Conservation (phyloP, 2,888 invertebrate species). For the Gibbula magus region DNA sequence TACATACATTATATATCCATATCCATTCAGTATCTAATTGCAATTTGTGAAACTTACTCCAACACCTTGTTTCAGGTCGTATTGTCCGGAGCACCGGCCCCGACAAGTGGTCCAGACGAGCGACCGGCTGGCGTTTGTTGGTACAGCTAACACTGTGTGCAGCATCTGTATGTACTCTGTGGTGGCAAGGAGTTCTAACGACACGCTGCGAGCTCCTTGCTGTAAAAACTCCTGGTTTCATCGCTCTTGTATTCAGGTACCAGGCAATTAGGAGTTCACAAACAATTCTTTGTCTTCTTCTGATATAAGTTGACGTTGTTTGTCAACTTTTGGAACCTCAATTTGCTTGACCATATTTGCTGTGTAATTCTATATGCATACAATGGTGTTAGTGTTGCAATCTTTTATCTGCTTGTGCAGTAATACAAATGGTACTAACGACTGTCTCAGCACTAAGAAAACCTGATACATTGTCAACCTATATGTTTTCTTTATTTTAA, state of each 20-base stretch:
- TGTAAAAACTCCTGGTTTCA: constrained; percentile 88
- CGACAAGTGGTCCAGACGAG: constrained; percentile 76
- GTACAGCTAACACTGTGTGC: constrained; percentile 77
- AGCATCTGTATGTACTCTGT: constrained; percentile 83
- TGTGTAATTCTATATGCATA: no score
- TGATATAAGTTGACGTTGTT: no score
- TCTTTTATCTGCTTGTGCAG: no score
- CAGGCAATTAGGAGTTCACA: background rate
- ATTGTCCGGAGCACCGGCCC: constrained; percentile 81
- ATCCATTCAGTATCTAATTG: background rate
- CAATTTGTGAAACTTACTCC: background rate
- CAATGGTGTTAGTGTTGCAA: no score
- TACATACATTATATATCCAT: no score
- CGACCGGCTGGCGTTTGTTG: constrained; percentile 66
- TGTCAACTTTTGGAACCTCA: no score
- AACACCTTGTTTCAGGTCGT: constrained; percentile 78
- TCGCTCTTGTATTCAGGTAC: constrained; percentile 78
- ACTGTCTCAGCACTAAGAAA: no score
- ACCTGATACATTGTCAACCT: background rate
- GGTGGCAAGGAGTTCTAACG: constrained; percentile 72
- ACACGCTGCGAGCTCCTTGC: constrained; percentile 84
- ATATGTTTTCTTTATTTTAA: constrained; percentile 61
- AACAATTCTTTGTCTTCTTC: background rate
- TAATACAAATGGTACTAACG: no score
- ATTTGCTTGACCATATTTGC: no score